Percentiles rank a stretch among this genome's conserved stretches.
phyloP scores from a whole-genome alignment of 2,888 invertebrate species.

The Temnothorax ravouxi region DNA sequence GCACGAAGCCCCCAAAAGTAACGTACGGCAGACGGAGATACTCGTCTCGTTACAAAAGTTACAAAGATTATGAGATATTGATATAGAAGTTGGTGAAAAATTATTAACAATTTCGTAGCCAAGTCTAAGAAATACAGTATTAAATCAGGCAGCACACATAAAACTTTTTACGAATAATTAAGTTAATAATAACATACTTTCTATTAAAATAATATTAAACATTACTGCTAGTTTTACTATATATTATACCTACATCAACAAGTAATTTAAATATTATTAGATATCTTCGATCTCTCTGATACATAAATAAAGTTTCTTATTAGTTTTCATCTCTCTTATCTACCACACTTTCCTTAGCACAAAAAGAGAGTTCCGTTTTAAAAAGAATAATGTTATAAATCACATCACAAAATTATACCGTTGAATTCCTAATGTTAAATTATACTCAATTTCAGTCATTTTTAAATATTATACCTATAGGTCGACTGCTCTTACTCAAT shows the following conservation, averaged over 20 bases:
- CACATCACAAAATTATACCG: background rate
- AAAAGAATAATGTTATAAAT: background rate
- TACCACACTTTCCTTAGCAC: background rate
- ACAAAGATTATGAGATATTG: conserved; percentile 10
- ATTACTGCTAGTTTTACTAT: background rate
- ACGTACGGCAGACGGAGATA: background rate
- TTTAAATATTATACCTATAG: too few species aligned
- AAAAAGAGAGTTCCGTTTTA: background rate
- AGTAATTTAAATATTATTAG: background rate
- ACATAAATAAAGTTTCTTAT: background rate
- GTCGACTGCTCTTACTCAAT: too few species aligned
- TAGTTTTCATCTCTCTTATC: background rate
- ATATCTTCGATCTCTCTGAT: background rate
- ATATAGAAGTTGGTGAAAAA: background rate
- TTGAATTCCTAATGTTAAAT: too few species aligned
- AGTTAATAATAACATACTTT: background rate
- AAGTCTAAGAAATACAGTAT: background rate
- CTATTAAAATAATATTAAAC: background rate
- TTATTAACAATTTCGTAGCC: background rate
- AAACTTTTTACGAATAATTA: background rate
- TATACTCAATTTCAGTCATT: too few species aligned
- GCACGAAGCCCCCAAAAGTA: conserved; percentile 25
- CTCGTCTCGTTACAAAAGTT: conserved; percentile 15
- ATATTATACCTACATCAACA: background rate
- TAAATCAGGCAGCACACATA: background rate